A percentile compares a stretch with the other conserved stretches of the same genome.
Evolutionary conservation across 1,140 invertebrate species (phyloP).

Genomic region (Drosophila arawakana): DNA sequence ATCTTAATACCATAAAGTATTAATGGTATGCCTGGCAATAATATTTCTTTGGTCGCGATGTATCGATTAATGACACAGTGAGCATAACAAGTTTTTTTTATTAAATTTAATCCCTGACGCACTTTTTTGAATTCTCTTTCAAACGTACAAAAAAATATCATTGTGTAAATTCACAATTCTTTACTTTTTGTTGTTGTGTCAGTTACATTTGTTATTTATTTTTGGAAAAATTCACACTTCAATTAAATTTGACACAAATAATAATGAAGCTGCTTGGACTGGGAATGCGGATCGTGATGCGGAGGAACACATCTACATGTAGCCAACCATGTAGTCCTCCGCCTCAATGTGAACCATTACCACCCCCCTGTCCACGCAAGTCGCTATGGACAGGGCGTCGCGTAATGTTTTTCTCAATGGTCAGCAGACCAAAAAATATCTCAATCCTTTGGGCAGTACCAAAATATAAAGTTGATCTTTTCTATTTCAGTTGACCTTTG

Average conservation of each 20-base stretch:
- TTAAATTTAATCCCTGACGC: not conserved
- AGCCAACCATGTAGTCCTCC: slow-evolving; percentile 12
- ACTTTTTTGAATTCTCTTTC: not conserved
- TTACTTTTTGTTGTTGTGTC: slow-evolving; percentile 4
- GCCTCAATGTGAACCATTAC: slow-evolving; percentile 18
- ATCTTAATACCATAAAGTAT: not conserved
- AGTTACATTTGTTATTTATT: not conserved
- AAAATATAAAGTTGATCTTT: slow-evolving; percentile 7
- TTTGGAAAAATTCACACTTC: slow-evolving; percentile 12
- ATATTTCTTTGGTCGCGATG: not conserved
- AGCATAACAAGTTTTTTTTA: too few relatives aligned
- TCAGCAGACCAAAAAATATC: slow-evolving; percentile 18
- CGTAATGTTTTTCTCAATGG: slow-evolving; percentile 42
- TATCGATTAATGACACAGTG: not conserved
- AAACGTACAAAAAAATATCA: not conserved
- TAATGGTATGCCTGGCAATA: not conserved
- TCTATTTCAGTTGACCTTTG: slow-evolving; percentile 88
- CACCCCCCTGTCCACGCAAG: slow-evolving; percentile 49
- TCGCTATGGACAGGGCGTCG: slow-evolving; percentile 46
- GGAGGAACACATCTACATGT: slow-evolving; percentile 13
- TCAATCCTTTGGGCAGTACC: not conserved
- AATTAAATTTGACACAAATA: slow-evolving; percentile 1
- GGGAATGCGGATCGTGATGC: slow-evolving; percentile 43
- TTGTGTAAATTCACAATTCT: too few relatives aligned
- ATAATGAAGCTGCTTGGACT: slow-evolving; percentile 60